Conservation (phyloP, 2,888 invertebrate species). For the Nemotelus pantherinus region DNA sequence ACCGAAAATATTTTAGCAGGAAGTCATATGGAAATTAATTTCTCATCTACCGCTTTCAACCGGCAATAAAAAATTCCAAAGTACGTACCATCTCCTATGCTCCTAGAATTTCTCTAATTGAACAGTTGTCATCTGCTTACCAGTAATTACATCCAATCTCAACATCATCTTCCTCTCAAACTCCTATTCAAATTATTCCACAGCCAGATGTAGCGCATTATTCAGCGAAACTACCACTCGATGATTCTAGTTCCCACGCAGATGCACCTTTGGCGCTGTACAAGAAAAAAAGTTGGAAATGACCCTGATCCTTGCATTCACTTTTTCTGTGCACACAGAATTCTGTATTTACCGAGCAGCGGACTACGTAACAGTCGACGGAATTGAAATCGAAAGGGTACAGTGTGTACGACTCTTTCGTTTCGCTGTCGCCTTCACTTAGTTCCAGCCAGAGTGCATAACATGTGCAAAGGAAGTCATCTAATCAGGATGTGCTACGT, state of each 20-base stretch:
- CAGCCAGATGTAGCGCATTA: conserved; percentile 24
- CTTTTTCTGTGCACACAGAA: neutral
- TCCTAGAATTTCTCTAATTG: neutral
- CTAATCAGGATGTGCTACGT: conserved; percentile 22
- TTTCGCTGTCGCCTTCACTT: conserved; percentile 24
- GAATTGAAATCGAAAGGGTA: conserved; percentile 36
- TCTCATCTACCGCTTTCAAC: too few relatives aligned
- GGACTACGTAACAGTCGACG: neutral
- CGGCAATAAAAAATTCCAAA: too few relatives aligned
- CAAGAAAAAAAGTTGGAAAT: conserved; percentile 7
- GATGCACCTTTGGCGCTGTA: conserved; percentile 10
- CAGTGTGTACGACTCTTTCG: conserved; percentile 2
- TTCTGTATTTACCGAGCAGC: conserved; percentile 17
- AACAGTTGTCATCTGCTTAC: conserved; percentile 38
- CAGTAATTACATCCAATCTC: conserved; percentile 26
- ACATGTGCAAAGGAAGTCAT: conserved; percentile 39
- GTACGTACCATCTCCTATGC: too few relatives aligned
- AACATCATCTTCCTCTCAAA: neutral
- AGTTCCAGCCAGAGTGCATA: neutral
- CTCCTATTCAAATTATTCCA: conserved; percentile 22
- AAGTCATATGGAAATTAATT: too few relatives aligned
- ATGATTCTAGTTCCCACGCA: conserved; percentile 44
- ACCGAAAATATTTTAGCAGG: too few relatives aligned
- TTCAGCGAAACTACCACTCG: conserved; percentile 27
- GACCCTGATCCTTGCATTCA: conserved; percentile 28